Evolutionary conservation across 2,888 invertebrate genomes (phyloP).

Genomic region (Liodrosophila aerea): DNA sequence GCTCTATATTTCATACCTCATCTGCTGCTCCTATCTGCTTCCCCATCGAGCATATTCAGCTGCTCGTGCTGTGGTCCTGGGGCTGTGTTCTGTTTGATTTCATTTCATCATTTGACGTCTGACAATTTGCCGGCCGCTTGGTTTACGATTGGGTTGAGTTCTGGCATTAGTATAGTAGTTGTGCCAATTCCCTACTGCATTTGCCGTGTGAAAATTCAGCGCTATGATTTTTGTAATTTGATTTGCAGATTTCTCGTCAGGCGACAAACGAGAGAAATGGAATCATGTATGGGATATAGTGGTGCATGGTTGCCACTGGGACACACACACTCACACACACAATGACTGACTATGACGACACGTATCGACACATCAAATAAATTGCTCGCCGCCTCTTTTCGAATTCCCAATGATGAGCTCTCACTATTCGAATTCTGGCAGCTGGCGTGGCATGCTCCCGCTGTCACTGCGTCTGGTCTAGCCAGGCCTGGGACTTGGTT

Average conservation of each 20-base stretch:
- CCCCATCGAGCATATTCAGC: not conserved
- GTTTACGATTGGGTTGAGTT: slow-evolving; percentile 7
- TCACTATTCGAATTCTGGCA: slow-evolving; percentile 36
- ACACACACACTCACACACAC: too few relatives aligned
- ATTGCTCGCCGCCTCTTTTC: slow-evolving; percentile 50
- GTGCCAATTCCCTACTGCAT: slow-evolving; percentile 56
- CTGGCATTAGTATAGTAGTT: not conserved
- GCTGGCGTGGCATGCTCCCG: slow-evolving; percentile 16
- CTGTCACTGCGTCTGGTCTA: slow-evolving; percentile 13
- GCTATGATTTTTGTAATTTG: slow-evolving; percentile 78
- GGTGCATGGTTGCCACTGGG: not conserved
- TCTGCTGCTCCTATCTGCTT: not conserved
- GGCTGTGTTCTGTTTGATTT: slow-evolving; percentile 62
- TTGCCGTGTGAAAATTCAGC: slow-evolving; percentile 75
- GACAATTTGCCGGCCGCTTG: slow-evolving; percentile 76
- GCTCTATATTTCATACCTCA: slow-evolving; percentile 7
- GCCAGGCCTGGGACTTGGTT: slow-evolving; percentile 49
- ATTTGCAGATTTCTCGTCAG: slow-evolving; percentile 71
- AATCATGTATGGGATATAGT: not conserved
- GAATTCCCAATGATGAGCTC: slow-evolving; percentile 65
- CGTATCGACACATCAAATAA: slow-evolving; percentile 68
- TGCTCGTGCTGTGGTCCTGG: slow-evolving; percentile 7
- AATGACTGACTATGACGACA: slow-evolving; percentile 50
- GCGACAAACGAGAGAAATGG: not conserved
- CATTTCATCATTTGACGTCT: slow-evolving; percentile 76